Base-by-base conservation (phyloP, 2,797 vertebrate genomes). In the Thamnophis elegans region DNA sequence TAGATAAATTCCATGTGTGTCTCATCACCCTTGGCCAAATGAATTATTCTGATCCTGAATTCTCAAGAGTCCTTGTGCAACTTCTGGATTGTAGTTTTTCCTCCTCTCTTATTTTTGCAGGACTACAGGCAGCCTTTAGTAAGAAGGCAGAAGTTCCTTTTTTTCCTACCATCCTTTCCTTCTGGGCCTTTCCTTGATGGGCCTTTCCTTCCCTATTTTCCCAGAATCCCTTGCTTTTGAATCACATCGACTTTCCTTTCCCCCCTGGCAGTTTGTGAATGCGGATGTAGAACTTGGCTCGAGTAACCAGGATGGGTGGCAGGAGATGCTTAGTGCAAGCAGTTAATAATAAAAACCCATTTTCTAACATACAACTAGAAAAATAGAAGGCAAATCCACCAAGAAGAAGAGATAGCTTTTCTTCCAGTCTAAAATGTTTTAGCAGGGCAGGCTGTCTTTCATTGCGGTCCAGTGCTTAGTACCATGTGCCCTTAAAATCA, bases 201-300 rank as follows among this genome's bases (percentile, higher is more conserved):
- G 5, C n/a, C n/a, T n/a, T n/a, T n/a, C n/a, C n/a, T 1, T 55
- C 93, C 26, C 36, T 88, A 42, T 87, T 78, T 90, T 56, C 59
- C 53, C 88, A n/a, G 58, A 59, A 18, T 62, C 42, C 55, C 25
- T 85, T 1, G 0, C 7, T 58, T 82, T 60, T 51, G 47, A 25
- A 13, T 26, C 53, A 28, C 87, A 1, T 25, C 51, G 65, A n/a
- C 95, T 92, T 91, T 94, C 90, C 95, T 51, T 62, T 26, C 91
- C 95, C 53, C 78, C 95, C 90, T 18, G 22, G 28, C 11, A 2
- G 22, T 25, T 16, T 16, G 42, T 42, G 25, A 82, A 16, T 36
- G 16, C 3, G 2, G 16, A 5, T 36, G 9, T 54, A 36, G 68
- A 42, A 53, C 6, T 56, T 1, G 5, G 28, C n/a, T n/a, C n/a